Base-by-base conservation (phyloP, 2,888 invertebrate species). In the Amblyteles armatorius region DNA sequence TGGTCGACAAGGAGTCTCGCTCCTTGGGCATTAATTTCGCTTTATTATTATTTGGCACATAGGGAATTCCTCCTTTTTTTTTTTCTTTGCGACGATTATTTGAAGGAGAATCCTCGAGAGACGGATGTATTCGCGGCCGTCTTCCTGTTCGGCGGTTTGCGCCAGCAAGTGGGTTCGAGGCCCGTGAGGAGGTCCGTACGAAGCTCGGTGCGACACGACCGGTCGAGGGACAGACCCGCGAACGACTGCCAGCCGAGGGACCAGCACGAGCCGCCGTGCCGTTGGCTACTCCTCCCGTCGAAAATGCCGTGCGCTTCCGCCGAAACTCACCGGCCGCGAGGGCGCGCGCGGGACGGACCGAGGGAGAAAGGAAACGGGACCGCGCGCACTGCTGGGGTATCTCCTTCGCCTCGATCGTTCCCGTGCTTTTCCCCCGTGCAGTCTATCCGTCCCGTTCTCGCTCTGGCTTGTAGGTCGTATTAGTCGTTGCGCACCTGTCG, bases 401-500 rank as follows among this genome's bases (percentile, higher is more conserved):
- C 82, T 65, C 71, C 65, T 55, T 73, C 77, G 52, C 60, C 26
- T 50, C n/a, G 68, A 16, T 57, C 11, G n/a, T 77, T 48, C 65
- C 76, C 33, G 67, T 83, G 71, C 48, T 69, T 69, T 22, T 33
- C 16, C 26, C 80, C 50, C 77, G 33, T 73, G 67, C 57, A 57
- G 33, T 55, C 36, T 69, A 55, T 50, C 52, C 52, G 33, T 60
- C 19, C 60, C 68, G 81, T 67, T 22, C 71, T 55, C 81, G 9
- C 57, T 60, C 82, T n/a, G 52, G 71, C 74, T 82, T 81, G 29
- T 29, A 55, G 65, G 52, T 74, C 79, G 73, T 81, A 81, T 65
- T 81, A 88, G 90, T 89, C 89, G 90, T 88, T 92, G 93, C 92
- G 93, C 93, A 93, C 93, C 92, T 92, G 93, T 91, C 92, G 91